Evolutionary conservation across 1,140 invertebrate species (phyloP).

Genomic region (Drosophila equinoxialis): DNA sequence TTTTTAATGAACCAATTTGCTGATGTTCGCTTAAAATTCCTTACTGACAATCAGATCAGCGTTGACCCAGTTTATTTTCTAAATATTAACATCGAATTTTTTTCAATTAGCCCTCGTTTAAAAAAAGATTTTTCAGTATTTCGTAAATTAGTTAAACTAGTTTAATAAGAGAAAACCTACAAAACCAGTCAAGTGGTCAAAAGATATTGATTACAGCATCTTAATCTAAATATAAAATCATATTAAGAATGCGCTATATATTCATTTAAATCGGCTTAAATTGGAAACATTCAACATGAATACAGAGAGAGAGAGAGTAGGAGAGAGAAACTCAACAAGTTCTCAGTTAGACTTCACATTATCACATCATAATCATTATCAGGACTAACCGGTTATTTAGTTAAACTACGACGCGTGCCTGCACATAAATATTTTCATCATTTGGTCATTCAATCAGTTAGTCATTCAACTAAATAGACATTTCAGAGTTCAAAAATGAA

Average conservation of each 20-base stretch:
- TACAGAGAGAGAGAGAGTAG: background rate
- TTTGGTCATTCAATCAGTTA: background rate
- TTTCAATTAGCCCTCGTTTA: background rate
- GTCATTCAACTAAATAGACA: conserved; percentile 9
- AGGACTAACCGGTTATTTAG: conserved; percentile 7
- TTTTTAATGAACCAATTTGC: too few species aligned
- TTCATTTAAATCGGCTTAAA: conserved; percentile 6
- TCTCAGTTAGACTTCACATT: background rate
- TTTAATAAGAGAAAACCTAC: background rate
- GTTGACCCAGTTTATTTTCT: too few species aligned
- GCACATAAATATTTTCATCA: background rate
- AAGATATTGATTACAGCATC: conserved; percentile 8
- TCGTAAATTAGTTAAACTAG: background rate
- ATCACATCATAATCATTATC: background rate
- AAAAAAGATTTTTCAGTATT: background rate
- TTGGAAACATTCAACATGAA: background rate
- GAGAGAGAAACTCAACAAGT: background rate
- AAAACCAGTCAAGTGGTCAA: background rate
- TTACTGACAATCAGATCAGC: too few species aligned
- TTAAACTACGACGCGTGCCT: background rate
- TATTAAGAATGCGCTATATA: background rate
- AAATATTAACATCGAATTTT: too few species aligned
- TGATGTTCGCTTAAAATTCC: too few species aligned
- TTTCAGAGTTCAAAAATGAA: background rate
- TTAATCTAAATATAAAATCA: background rate